These are phyloP conservation scores for Rhinogobius similis DNA, from an alignment of 2,113 vertebrate genomes.

Conservation along the genomic window DNA sequence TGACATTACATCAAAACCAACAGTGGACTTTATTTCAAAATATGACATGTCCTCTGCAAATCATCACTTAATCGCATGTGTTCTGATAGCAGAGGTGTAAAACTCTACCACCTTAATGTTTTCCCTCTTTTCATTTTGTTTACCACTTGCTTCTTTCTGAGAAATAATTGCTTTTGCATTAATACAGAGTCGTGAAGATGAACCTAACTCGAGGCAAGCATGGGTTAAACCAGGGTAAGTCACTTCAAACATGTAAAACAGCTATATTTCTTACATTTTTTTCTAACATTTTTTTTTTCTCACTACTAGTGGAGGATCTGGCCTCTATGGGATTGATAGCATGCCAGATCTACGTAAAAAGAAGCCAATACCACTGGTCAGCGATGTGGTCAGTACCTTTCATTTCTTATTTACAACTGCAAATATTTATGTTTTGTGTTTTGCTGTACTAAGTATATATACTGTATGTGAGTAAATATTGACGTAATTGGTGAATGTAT, in stretches of 20 bases:
- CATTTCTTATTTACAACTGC: not conserved
- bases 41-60: too few relatives aligned
- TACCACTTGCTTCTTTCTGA: not conserved
- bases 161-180: constrained; percentile 15
- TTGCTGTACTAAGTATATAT: constrained; percentile 7
- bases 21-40: too few relatives aligned
- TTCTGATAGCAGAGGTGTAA: constrained; percentile 56
- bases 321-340: constrained; percentile 97
- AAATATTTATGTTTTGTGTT: constrained; percentile 20
- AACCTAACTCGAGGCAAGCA: constrained; percentile 80
- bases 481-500: not conserved
- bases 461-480: not conserved
- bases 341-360: constrained; percentile 98
- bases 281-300: constrained; percentile 18
- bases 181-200: constrained; percentile 64
- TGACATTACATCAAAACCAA: too few relatives aligned
- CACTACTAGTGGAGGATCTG: constrained; percentile 83
- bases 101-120: constrained; percentile 69
- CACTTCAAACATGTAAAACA: not conserved
- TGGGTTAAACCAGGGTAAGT: constrained; percentile 93
- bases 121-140: not conserved
- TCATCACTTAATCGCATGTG: too few relatives aligned
- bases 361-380: constrained; percentile 94
- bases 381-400: constrained; percentile 90
- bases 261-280: not conserved